phyloP scores from a whole-genome alignment of 1,140 invertebrate genomes.

The Paracyclopina nana region DNA sequence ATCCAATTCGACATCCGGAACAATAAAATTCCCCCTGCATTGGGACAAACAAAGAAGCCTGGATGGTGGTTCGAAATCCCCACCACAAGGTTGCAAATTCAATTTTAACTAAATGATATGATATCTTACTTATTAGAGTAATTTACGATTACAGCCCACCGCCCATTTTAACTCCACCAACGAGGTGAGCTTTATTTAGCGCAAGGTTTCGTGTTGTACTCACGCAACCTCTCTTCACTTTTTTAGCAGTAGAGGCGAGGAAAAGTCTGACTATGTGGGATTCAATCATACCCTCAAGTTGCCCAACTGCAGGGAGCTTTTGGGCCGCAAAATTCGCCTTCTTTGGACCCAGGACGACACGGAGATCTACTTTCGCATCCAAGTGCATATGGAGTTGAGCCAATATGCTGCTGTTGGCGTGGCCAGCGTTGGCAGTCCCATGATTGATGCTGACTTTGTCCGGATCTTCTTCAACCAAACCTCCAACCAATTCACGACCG shows the following conservation, averaged over 20 bases:
- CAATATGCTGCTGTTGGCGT: neutral
- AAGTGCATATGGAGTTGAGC: slow-evolving; percentile 1
- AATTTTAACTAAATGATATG: too few species aligned
- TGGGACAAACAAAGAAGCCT: slow-evolving; percentile 7
- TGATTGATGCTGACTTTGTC: neutral
- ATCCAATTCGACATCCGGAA: neutral
- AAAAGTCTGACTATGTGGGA: neutral
- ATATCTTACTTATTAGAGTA: too few species aligned
- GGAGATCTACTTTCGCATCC: neutral
- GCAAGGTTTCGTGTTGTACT: neutral
- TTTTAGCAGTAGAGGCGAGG: neutral
- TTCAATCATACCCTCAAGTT: neutral
- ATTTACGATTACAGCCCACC: neutral
- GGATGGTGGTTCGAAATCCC: slow-evolving; percentile 4
- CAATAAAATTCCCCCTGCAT: neutral
- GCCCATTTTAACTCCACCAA: neutral
- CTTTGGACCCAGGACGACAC: neutral
- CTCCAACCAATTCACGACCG: neutral
- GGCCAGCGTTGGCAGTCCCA: neutral
- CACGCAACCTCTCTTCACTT: neutral
- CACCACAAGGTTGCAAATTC: too few species aligned
- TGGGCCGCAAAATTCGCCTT: slow-evolving; percentile 1
- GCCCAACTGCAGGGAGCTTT: neutral
- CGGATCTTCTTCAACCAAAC: neutral
- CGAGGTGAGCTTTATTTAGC: neutral